Base-by-base conservation (phyloP, 2,113 vertebrate genomes). In the Labrus mixtus region DNA sequence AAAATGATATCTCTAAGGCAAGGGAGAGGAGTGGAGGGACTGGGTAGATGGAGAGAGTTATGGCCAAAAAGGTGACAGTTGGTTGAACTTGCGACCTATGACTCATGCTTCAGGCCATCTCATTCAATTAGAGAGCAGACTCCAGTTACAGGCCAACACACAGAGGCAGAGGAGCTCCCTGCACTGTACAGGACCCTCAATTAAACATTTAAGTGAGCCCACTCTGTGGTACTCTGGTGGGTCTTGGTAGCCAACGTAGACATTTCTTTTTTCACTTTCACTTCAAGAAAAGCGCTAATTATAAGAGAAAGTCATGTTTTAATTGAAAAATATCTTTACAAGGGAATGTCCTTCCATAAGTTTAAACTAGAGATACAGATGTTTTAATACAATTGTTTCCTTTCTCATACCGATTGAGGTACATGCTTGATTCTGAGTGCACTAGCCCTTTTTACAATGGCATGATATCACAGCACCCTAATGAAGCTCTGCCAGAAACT, bases 71-170 rank as follows among this genome's bases (percentile, higher is more conserved):
- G 72, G 67, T 73, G 62, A 62, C 67, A 33, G 64, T 3, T 19
- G 57, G 13, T 80, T 82, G 73, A 90, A 84, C 79, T 81, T 57
- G 22, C 75, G 85, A 81, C 77, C 76, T 66, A 20, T 78, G 80
- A 85, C 63, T 81, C 76, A 77, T 0, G 16, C 62, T 68, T 0
- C 17, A 55, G 75, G 75, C 75, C 78, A 12, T 81, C 76, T 76
- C 71, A 88, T 89, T 90, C 81, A 86, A 68, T 91, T 81, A 87
- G 56, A 66, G 65, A 74, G 59, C 62, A 53, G 57, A 73, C 56
- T 83, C 23, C 17, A 68, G 73, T 83, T 82, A 53, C 73, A 74
- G 57, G 74, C 53, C 51, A 25, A 77, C 65, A 68, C 39, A 58
- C 62, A 72, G 58, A 72, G 75, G 66, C 56, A 69, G 58, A 58